Conservation (phyloP, 2,797 vertebrate species). For the Phoeniculus purpureus region DNA sequence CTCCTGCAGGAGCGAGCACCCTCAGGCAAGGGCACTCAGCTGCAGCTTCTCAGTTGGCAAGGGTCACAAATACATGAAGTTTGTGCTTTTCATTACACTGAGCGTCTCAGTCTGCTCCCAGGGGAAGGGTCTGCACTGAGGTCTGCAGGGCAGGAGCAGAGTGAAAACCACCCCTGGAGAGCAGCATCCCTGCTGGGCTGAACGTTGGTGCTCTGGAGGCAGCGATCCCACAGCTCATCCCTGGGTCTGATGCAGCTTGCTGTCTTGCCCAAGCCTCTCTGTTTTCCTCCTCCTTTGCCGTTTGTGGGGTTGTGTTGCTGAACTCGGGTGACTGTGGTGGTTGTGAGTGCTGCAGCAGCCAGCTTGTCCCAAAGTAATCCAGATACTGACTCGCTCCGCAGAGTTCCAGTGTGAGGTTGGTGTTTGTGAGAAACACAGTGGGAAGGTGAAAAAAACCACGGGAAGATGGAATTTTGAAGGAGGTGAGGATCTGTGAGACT, state of each 20-base stretch:
- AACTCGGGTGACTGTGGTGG: neutral
- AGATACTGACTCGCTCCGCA: fast-evolving
- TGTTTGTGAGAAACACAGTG: fast-evolving
- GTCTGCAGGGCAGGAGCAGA: neutral
- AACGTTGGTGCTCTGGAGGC: neutral
- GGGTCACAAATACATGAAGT: conserved; percentile 14
- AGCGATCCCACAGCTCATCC: neutral
- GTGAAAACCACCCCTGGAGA: neutral
- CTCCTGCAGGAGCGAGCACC: neutral
- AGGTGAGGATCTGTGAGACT: neutral
- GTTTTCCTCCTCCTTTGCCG: neutral
- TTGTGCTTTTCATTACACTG: conserved; percentile 50
- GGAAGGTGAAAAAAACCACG: too few species aligned
- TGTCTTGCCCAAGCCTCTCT: neutral
- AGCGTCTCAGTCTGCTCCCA: neutral
- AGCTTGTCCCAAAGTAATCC: neutral
- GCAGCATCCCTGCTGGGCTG: neutral
- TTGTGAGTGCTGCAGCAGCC: neutral
- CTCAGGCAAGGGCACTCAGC: conserved; percentile 17
- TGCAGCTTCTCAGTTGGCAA: conserved; percentile 8
- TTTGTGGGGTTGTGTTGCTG: fast-evolving
- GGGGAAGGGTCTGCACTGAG: neutral
- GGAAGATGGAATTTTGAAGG: neutral
- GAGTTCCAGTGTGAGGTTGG: neutral
- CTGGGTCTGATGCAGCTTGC: neutral